phyloP scores from a whole-genome alignment of 2,888 invertebrate genomes.

The Thereva nobilitata region DNA sequence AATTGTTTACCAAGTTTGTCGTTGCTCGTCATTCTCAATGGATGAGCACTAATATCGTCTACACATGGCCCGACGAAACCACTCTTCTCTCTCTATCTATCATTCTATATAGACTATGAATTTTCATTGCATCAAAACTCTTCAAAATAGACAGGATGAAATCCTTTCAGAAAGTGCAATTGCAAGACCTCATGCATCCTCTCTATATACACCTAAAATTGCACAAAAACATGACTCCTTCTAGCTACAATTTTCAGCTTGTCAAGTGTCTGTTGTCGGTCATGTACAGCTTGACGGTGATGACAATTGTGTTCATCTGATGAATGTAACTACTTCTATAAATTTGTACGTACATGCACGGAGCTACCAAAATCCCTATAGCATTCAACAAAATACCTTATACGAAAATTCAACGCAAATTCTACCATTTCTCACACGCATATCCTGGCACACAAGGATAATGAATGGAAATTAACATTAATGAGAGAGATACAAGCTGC shows the following conservation, averaged over 20 bases:
- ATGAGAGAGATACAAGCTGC: constrained; percentile 29
- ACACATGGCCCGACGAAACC: no score
- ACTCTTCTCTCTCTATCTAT: no score
- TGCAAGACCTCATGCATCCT: constrained; percentile 27
- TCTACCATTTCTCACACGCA: no score
- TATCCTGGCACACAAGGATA: constrained; percentile 8
- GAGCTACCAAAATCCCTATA: not conserved
- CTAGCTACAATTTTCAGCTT: constrained; percentile 18
- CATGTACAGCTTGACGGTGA: constrained; percentile 26
- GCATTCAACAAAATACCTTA: no score
- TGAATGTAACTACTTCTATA: constrained; percentile 1
- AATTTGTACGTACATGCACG: not conserved
- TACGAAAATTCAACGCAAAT: no score
- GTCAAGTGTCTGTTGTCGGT: constrained; percentile 26
- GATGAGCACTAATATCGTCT: no score
- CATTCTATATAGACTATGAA: no score
- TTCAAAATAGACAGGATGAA: not conserved
- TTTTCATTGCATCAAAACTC: not conserved
- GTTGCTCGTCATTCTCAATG: no score
- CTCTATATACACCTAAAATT: constrained; percentile 5
- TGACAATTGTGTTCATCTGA: constrained; percentile 30
- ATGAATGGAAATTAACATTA: constrained; percentile 34
- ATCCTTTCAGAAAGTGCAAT: constrained; percentile 20
- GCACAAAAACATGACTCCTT: constrained; percentile 23
- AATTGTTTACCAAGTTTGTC: no score